Base-by-base conservation (phyloP, 2,888 invertebrate species). In the Amiota mariae region DNA sequence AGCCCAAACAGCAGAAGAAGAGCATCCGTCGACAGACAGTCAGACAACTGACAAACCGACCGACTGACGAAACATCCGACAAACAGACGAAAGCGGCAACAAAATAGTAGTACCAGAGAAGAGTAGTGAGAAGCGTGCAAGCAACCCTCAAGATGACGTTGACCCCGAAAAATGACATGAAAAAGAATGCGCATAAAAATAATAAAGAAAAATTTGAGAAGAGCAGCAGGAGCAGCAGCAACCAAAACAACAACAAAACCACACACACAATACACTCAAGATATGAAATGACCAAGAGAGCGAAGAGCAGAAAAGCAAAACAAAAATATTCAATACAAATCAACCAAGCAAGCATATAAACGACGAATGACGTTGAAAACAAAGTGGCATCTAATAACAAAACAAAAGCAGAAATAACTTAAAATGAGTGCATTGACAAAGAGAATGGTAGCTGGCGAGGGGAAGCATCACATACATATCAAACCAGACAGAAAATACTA, bases 71-170 rank as follows among this genome's bases (percentile, higher is more conserved):
- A 15, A 13, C 13, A 15, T 4, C 54, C 13, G 54, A n/a, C 54
- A 54, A 15, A 13, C 54, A 54, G 18, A 46, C 24, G 46, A 46
- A 36, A 63, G 63, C 24, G 11, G 13, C 4, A n/a, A 24, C 63
- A 36, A 49, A 36, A 36, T 36, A 36, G 6, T 36, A 36, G 6
- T 36, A 36, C 6, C 8, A 36, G 36, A 36, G 36, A 6, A 36
- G 36, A 36, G 36, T 6, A 6, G 36, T 36, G 36, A 2, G 36
- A 2, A 36, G 36, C 36, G 36, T 11, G 74, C 18, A 49, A 85
- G 82, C 86, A 87, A 87, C 86, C 88, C 88, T 86, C 83, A 79
- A 86, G 82, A 87, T 87, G 87, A 87, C 87, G 87, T 87, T 87
- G 87, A 87, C 87, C 87, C 87, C 87, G 85, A 87, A 87, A 86